Conservation (phyloP, 1,140 invertebrate species). For the Pseudomyrmex pallidus region DNA sequence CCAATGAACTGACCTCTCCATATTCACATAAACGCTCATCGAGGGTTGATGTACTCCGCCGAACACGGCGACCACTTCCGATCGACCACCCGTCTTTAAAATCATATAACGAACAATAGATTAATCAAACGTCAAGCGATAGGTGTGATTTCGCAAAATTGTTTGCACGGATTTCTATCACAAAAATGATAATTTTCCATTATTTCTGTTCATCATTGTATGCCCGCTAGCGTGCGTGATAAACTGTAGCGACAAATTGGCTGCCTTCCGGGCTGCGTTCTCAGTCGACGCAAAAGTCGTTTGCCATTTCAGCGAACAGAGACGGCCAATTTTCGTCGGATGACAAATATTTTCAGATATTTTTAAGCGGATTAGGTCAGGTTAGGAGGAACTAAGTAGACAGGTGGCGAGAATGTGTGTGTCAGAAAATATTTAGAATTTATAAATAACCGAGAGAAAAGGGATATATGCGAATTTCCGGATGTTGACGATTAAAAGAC, state of each 20-base stretch:
- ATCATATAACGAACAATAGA: not conserved
- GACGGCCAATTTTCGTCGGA: conserved; percentile 55
- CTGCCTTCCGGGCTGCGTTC: conserved; percentile 59
- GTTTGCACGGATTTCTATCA: conserved; percentile 65
- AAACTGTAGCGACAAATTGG: conserved; percentile 58
- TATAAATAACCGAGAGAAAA: conserved; percentile 19
- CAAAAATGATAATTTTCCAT: conserved; percentile 68
- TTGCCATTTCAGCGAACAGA: conserved; percentile 24
- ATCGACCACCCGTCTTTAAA: not conserved
- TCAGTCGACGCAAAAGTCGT: conserved; percentile 27
- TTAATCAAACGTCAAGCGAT: conserved; percentile 28
- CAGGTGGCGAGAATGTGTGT: not conserved
- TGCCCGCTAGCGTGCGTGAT: conserved; percentile 5
- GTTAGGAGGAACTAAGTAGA: not conserved
- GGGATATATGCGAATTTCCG: not conserved
- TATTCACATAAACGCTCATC: conserved; percentile 19
- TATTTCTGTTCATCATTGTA: conserved; percentile 63
- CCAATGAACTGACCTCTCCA: conserved; percentile 60
- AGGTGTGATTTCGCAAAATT: not conserved
- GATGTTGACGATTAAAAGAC: conserved; percentile 27
- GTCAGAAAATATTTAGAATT: conserved; percentile 22
- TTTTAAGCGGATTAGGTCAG: conserved; percentile 51
- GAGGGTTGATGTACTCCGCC: conserved; percentile 20
- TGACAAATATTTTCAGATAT: conserved; percentile 64
- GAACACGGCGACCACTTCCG: not conserved